A percentile compares a stretch with the other conserved stretches of the same genome.
Evolutionary conservation across 2,888 invertebrate species (phyloP).

Genomic region (Pyrgus malvae): DNA sequence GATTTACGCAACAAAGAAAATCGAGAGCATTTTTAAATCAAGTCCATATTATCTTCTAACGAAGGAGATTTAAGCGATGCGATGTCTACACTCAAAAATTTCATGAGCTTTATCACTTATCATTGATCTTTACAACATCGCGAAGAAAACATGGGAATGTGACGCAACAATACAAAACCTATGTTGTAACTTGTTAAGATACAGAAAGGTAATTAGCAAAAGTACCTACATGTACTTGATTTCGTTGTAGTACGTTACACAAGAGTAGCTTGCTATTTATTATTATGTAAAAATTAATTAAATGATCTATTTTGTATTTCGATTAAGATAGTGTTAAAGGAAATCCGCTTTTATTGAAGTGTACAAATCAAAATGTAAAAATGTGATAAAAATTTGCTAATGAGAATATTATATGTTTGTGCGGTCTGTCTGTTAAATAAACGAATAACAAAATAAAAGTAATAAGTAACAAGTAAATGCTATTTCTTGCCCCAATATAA

Average conservation of each 20-base stretch:
- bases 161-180: conserved; percentile 22
- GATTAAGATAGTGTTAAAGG: background rate
- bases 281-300: conserved; percentile 23
- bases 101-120: background rate
- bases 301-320: conserved; percentile 14
- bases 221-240: conserved; percentile 16
- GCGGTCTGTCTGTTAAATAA: too few species aligned
- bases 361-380: too few species aligned
- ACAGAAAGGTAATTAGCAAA: conserved; percentile 21
- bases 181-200: conserved; percentile 16
- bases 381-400: too few species aligned
- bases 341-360: conserved; percentile 4
- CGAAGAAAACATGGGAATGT: conserved; percentile 19
- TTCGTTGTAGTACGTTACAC: conserved; percentile 4
- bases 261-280: conserved; percentile 9
- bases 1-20: background rate
- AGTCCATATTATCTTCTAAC: background rate
- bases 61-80: background rate
- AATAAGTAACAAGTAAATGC: too few species aligned
- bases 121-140: conserved; percentile 18
- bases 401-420: too few species aligned
- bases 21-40: background rate
- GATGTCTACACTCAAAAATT: background rate
- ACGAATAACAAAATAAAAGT: too few species aligned
- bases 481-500: too few species aligned